Conservation (phyloP, 2,113 vertebrate genomes). For the Epinephelus cyanopodus region DNA sequence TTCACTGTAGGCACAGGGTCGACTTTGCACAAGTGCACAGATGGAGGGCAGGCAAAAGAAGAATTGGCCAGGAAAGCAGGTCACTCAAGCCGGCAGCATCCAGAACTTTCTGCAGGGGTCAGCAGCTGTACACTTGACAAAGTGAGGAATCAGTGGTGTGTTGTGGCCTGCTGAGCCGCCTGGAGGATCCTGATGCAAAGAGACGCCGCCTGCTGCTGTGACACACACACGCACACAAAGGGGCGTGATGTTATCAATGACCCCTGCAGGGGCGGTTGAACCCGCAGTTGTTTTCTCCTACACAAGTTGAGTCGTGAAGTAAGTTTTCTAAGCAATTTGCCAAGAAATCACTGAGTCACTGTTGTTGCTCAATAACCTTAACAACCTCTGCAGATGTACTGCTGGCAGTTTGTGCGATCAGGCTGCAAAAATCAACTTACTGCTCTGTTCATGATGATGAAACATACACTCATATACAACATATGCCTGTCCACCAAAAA, state of each 20-base stretch:
- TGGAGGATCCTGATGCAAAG: conserved; percentile 51
- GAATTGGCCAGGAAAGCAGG: conserved; percentile 25
- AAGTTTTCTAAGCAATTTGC: conserved; percentile 13
- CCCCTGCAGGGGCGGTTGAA: neutral
- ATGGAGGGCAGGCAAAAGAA: conserved; percentile 1
- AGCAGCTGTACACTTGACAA: conserved; percentile 42
- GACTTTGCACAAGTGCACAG: conserved; percentile 32
- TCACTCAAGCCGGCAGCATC: conserved; percentile 37
- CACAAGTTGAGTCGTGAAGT: conserved; percentile 27
- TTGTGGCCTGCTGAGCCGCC: conserved; percentile 45
- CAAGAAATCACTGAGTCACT: conserved; percentile 49
- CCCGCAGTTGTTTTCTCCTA: conserved; percentile 21
- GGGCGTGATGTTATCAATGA: conserved; percentile 30
- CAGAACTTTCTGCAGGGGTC: conserved; percentile 51
- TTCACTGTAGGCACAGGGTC: neutral
- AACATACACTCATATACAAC: conserved; percentile 9
- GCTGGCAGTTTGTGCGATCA: conserved; percentile 3
- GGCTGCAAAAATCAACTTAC: neutral
- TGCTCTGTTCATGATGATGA: neutral
- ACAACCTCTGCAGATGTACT: conserved; percentile 24
- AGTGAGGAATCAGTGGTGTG: conserved; percentile 45
- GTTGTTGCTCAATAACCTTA: conserved; percentile 20
- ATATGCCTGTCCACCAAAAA: neutral
- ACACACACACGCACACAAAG: conserved; percentile 39
- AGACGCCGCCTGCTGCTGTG: conserved; percentile 54